These are phyloP conservation scores for Bubalus kerabau DNA, from an alignment of 2,113 vertebrate genomes.

Conservation along the genomic window DNA sequence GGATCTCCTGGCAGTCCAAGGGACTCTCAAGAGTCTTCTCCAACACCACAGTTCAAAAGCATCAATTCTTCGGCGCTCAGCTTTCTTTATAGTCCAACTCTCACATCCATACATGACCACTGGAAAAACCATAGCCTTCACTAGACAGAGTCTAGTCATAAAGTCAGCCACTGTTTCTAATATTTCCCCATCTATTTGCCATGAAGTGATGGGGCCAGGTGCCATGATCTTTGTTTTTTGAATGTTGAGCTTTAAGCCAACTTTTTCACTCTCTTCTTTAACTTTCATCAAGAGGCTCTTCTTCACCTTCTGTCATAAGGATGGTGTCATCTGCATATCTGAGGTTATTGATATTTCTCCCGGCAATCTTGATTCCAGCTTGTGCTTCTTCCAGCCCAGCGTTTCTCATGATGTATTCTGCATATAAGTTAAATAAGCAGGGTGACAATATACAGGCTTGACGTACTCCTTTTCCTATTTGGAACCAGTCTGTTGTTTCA, in stretches of 20 bases:
- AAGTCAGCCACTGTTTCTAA: neutral
- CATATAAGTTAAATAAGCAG: neutral
- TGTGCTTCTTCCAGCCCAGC: neutral
- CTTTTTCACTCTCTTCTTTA: neutral
- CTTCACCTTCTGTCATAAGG: neutral
- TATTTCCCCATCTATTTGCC: neutral
- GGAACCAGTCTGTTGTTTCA: no score
- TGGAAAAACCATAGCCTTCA: neutral
- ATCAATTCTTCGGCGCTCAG: fast-evolving
- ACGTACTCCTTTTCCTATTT: no score
- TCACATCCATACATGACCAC: neutral
- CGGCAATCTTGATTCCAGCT: neutral
- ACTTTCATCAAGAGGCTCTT: neutral
- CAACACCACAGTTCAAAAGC: neutral
- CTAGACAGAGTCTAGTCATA: neutral
- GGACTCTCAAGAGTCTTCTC: neutral
- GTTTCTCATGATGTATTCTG: neutral
- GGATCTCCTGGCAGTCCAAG: neutral
- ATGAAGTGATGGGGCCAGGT: neutral
- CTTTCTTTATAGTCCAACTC: neutral
- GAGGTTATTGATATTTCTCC: neutral
- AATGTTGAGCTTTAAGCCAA: neutral
- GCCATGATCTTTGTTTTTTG: neutral
- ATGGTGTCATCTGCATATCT: neutral
- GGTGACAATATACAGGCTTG: no score